These are phyloP conservation scores for Paratilapia polleni DNA, from an alignment of 2,113 vertebrate genomes.

Conservation along the genomic window DNA sequence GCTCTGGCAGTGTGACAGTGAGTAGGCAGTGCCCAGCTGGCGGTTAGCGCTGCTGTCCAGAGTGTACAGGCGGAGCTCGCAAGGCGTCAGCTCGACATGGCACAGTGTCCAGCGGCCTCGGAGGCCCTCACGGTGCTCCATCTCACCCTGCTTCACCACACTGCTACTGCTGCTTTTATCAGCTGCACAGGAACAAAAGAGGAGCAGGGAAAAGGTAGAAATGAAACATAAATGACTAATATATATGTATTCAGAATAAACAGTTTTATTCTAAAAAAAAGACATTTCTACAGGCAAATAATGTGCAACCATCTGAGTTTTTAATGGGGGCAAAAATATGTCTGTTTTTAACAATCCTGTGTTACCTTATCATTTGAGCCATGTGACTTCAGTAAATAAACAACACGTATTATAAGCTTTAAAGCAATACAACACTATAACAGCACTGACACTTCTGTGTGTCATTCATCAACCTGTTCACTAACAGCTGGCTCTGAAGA, in stretches of 20 bases:
- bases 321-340: not conserved
- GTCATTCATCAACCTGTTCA: not conserved
- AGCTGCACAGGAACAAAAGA: slow-evolving; percentile 71
- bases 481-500: not conserved
- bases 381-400: not conserved
- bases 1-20: slow-evolving; percentile 90
- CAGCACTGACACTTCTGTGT: no score
- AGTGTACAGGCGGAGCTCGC: slow-evolving; percentile 88
- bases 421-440: no score
- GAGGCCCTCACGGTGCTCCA: slow-evolving; percentile 88
- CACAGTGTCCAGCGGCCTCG: slow-evolving; percentile 90
- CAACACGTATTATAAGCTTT: no score
- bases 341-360: not conserved
- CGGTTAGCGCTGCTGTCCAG: slow-evolving; percentile 92
- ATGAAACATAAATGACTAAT: slow-evolving; percentile 1
- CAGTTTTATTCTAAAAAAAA: not conserved
- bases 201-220: not conserved
- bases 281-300: not conserved
- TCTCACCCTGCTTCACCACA: slow-evolving; percentile 90
- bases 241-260: not conserved
- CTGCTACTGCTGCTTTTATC: slow-evolving; percentile 85
- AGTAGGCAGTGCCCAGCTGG: slow-evolving; percentile 86
- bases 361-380: not conserved
- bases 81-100: slow-evolving; percentile 91
- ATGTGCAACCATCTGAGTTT: not conserved